phyloP scores from a whole-genome alignment of 1,140 invertebrate species.

The Drosophila eugracilis region DNA sequence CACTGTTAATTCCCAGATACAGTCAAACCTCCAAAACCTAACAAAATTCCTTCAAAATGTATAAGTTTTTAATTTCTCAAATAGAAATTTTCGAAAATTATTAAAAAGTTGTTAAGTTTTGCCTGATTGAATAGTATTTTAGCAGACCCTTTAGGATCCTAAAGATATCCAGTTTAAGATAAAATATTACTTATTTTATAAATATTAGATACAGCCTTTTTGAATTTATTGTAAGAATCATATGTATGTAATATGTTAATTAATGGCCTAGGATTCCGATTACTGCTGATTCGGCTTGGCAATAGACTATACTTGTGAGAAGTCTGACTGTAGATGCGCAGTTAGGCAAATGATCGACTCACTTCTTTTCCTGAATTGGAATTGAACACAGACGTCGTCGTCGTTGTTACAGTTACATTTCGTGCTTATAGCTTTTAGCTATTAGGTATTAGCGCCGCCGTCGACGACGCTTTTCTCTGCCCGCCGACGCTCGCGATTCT shows the following conservation, averaged over 20 bases:
- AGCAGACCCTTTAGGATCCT: too few species aligned
- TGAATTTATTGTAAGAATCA: too few species aligned
- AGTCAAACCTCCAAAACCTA: neutral
- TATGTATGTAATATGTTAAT: neutral
- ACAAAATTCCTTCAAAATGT: too few species aligned
- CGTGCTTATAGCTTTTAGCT: constrained; percentile 3
- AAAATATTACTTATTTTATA: too few species aligned
- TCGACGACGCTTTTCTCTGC: constrained; percentile 13
- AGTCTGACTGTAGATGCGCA: constrained; percentile 22
- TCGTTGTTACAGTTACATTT: constrained; percentile 53
- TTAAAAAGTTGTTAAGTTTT: too few species aligned
- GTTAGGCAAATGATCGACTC: constrained; percentile 21
- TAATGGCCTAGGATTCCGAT: neutral
- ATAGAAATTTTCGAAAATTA: too few species aligned
- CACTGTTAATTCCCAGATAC: constrained; percentile 4
- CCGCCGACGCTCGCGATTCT: constrained; percentile 29
- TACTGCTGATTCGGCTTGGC: too few species aligned
- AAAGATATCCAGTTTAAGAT: too few species aligned
- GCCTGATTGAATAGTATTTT: too few species aligned
- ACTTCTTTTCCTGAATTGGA: constrained; percentile 25
- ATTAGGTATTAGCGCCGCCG: constrained; percentile 19
- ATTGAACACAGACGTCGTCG: constrained; percentile 18
- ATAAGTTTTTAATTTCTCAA: too few species aligned
- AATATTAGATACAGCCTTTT: too few species aligned
- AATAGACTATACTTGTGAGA: neutral